Evolutionary conservation across 2,888 invertebrate genomes (phyloP).

Genomic region (Alentia gelatinosa): DNA sequence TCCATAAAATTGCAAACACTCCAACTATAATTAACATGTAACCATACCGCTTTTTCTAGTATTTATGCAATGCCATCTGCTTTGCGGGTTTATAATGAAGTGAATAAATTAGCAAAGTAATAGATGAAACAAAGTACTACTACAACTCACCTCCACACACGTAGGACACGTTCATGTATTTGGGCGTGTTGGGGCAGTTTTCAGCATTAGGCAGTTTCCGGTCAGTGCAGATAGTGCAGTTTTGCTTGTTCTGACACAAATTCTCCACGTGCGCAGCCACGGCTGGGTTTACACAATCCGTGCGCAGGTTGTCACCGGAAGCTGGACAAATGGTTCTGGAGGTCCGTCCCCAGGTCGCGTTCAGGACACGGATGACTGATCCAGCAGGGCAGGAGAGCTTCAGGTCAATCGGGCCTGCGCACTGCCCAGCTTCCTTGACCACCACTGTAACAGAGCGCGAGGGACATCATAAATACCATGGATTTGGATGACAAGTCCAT

Average conservation of each 20-base stretch:
- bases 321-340: background rate
- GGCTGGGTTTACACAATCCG: background rate
- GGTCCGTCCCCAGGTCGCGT: conserved; percentile 10
- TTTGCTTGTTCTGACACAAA: background rate
- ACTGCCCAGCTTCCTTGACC: background rate
- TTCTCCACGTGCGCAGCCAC: background rate
- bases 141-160: conserved; percentile 33
- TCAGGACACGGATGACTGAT: background rate
- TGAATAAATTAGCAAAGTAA: too few species aligned
- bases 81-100: too few species aligned
- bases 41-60: too few species aligned
- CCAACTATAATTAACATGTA: too few species aligned
- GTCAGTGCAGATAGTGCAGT: conserved; percentile 20
- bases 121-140: too few species aligned
- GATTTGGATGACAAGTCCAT: background rate
- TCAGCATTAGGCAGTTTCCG: background rate
- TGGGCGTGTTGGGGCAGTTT: background rate
- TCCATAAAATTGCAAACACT: too few species aligned
- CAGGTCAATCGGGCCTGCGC: background rate
- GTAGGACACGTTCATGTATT: conserved; percentile 38
- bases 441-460: background rate
- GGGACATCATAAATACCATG: too few species aligned
- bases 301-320: background rate
- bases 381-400: background rate
- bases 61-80: too few species aligned